Evolutionary conservation across 2,888 invertebrate species (phyloP), one percentile per base, ranked within the genome.

Genomic region (Actias luna): DNA sequence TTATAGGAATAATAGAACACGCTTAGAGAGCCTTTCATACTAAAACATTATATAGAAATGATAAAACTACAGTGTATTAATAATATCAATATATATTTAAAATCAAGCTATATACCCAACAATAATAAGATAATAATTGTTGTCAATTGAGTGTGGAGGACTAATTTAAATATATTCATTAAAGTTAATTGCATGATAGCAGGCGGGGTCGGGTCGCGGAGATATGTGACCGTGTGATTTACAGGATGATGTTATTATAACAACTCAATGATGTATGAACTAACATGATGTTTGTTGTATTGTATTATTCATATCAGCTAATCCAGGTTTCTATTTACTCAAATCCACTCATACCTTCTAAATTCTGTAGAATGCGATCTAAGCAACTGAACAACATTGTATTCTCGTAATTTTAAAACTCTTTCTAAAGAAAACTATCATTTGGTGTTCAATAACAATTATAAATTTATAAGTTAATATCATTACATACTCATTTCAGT

Each of bases 81-180:
- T 14, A 16, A 50, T 25, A 25, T 8, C 12, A 50, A 50, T 50
- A 25, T 50, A 25, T 25, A 50, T 25, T 50, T 22, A 12, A 50
- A 50, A 50, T 50, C 12, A 25, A 50, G 4, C 8, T 2, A 29
- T 7, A 55, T 55, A 29, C 29, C 55, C 12, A 36, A 59, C 59
- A 50, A 59, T 59, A 63, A 59, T 63, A 62, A 58, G 62, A 62
- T 62, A 63, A 63, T 55, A 55, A 60, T 60, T 79, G 80, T 82
- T 82, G 85, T 83, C 83, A 83, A 85, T 87, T 81, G 82, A 85
- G 80, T 85, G 83, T 78, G 79, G 76, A 80, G 79, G 76, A 83
- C 90, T 90, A 91, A 92, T 90, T 91, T 89, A 89, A 92, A 89
- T 90, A 74, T 89, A 87, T 80, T 85, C 85, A 92, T 92, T 90